Evolutionary conservation across 2,888 invertebrate genomes (phyloP).

Genomic region (Elegia similella): DNA sequence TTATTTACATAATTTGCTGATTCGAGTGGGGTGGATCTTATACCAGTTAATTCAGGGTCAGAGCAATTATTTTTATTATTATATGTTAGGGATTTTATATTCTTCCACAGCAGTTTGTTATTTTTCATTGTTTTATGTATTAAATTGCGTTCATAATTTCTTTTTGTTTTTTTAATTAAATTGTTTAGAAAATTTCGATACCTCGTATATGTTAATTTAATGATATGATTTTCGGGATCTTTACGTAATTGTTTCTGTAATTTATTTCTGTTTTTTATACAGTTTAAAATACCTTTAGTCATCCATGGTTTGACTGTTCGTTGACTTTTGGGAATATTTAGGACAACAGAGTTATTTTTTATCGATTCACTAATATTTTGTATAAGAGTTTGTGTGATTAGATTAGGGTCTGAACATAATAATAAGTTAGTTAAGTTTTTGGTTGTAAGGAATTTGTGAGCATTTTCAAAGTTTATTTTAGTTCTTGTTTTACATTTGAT

Average conservation of each 20-base stretch:
- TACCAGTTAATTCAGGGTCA: neutral
- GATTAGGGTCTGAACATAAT: neutral
- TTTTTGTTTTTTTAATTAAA: neutral
- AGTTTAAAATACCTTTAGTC: constrained; percentile 12
- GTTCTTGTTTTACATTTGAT: neutral
- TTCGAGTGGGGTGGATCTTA: neutral
- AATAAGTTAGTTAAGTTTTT: neutral
- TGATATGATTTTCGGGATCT: no score
- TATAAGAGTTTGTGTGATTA: constrained; percentile 13
- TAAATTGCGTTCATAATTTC: neutral
- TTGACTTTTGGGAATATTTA: constrained; percentile 1
- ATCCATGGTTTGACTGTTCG: constrained; percentile 18
- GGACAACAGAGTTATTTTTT: constrained; percentile 1
- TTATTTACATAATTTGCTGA: neutral
- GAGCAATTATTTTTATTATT: neutral
- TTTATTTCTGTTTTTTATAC: no score
- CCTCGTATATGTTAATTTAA: neutral
- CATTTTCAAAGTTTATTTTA: constrained; percentile 8
- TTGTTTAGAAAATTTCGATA: neutral
- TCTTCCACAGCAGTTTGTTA: neutral
- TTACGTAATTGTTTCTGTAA: no score
- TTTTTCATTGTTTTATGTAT: neutral
- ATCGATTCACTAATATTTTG: neutral
- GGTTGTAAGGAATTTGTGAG: neutral
- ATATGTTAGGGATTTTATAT: neutral